Conservation (phyloP, 2,113 vertebrate genomes). For the Sinocyclocheilus maitianheensis region DNA sequence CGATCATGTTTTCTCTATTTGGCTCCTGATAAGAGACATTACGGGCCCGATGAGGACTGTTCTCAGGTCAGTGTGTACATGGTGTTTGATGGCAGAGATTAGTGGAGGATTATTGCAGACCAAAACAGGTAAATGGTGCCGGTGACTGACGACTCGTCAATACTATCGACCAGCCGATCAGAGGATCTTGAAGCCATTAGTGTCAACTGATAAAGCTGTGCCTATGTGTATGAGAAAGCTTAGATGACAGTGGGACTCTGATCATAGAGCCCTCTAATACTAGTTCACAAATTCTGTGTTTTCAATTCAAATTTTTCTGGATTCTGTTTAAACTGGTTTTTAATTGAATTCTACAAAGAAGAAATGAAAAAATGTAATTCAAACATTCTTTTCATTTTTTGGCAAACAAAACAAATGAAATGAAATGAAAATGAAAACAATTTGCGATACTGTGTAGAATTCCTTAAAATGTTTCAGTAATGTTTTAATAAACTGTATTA, state of each 20-base stretch:
- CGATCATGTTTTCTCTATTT: not conserved
- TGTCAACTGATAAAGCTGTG: not conserved
- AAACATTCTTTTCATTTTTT: too few relatives aligned
- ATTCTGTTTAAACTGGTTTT: not conserved
- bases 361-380: not conserved
- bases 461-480: too few relatives aligned
- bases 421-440: too few relatives aligned
- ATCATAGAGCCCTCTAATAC: not conserved
- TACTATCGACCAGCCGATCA: conserved; percentile 40
- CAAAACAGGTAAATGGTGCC: conserved; percentile 30
- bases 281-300: not conserved
- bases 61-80: conserved; percentile 2
- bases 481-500: too few relatives aligned
- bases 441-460: too few relatives aligned
- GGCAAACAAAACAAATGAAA: too few relatives aligned
- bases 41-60: not conserved
- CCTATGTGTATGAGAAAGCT: not conserved
- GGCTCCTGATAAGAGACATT: not conserved
- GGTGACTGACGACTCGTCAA: conserved; percentile 28
- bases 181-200: conserved; percentile 26
- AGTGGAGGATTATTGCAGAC: conserved; percentile 25
- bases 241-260: not conserved
- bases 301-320: not conserved
- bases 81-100: conserved; percentile 26
- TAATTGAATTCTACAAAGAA: not conserved